These are phyloP conservation scores for Rhyacophila brunnea DNA, from an alignment of 1,140 invertebrate species.

Conservation along the genomic window DNA sequence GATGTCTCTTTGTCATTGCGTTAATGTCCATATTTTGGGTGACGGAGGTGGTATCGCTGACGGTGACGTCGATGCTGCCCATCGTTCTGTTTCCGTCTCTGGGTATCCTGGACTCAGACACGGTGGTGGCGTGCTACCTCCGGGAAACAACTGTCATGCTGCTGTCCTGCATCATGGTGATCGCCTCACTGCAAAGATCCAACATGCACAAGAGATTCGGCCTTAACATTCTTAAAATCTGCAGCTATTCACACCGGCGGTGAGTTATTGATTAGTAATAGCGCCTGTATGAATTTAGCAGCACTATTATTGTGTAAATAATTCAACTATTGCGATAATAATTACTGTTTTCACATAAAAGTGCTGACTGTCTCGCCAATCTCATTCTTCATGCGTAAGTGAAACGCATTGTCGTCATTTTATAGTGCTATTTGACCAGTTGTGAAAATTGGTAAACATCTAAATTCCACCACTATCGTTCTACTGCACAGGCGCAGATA, in stretches of 20 bases:
- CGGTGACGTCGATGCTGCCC: slow-evolving; percentile 52
- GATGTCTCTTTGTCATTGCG: slow-evolving; percentile 61
- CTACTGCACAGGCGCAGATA: too few relatives aligned
- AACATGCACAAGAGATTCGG: slow-evolving; percentile 67
- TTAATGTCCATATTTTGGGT: slow-evolving; percentile 68
- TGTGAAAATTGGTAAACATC: too few relatives aligned
- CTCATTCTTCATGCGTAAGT: too few relatives aligned
- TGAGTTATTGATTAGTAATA: background rate
- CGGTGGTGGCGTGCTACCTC: slow-evolving; percentile 6
- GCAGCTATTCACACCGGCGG: slow-evolving; percentile 12
- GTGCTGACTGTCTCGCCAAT: too few relatives aligned
- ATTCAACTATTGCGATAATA: background rate
- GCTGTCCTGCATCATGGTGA: slow-evolving; percentile 56
- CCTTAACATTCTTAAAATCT: slow-evolving; percentile 43
- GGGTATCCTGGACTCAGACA: slow-evolving; percentile 40
- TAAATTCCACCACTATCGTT: too few relatives aligned
- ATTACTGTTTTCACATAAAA: too few relatives aligned
- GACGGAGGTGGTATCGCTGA: slow-evolving; percentile 63
- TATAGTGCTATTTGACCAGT: too few relatives aligned
- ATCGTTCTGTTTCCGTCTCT: slow-evolving; percentile 59
- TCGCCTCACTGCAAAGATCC: slow-evolving; percentile 64
- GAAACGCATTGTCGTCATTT: too few relatives aligned
- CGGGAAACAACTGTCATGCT: slow-evolving; percentile 32
- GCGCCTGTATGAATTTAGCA: background rate
- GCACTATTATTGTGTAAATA: background rate